Base-by-base conservation (phyloP, 1,140 invertebrate genomes). In the Cotesia vestalis region DNA sequence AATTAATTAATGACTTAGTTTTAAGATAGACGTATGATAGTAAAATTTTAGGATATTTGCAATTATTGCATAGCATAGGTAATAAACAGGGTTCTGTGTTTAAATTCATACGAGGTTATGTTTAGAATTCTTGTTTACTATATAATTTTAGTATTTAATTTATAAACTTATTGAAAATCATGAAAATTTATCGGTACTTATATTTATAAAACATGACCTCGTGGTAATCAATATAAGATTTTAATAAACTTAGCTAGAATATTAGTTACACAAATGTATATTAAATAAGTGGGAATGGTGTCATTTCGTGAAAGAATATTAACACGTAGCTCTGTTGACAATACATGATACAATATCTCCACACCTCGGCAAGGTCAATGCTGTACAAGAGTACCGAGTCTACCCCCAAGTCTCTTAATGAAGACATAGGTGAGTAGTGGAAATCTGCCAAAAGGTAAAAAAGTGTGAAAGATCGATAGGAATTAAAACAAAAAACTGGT, bases 331-430 rank as follows among this genome's bases (percentile, higher is more conserved):
- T 87, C 84, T 87, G 86, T 86, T 86, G 85, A 82, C 85, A 87
- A 87, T 86, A 86, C 85, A 87, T 86, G 85, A 87, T 86, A 86
- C 85, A 84, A 86, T 86, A 86, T 87, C 85, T 87, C 85, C 85
- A 84, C 85, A 86, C 82, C 85, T 87, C 80, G 85, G 84, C 84
- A 87, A 87, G 85, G 85, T 87, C 85, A 86, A 85, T 86, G 86
- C 86, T 87, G 86, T 85, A 79, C 81, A 82, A 86, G 85, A 85
- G 85, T 86, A 86, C 83, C 85, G 84, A 85, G 85, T 85, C 85
- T 86, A 84, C 84, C 85, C 81, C 85, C 85, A 87, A 87, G 86
- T 85, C 81, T 84, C 83, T 86, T 80, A 79, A 79, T 75, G 85
- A 86, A 86, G 83, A 83, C 73, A 84, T 79, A 85, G 85, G 86